Conservation (phyloP, 2,113 vertebrate species). For the Nanorana parkeri region DNA sequence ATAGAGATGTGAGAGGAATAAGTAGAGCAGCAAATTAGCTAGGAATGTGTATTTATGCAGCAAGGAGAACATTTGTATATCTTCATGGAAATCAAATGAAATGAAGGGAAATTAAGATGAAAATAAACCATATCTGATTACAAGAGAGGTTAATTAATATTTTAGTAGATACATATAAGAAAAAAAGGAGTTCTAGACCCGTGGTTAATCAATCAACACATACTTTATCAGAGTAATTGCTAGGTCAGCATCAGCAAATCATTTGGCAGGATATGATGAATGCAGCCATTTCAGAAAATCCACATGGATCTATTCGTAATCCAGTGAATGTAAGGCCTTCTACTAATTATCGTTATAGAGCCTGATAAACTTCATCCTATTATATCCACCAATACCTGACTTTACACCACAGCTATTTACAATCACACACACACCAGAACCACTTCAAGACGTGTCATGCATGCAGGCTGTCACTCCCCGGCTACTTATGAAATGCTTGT, state of each 20-base stretch:
- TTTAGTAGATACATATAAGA: constrained; percentile 30
- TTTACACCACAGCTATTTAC: too few species aligned
- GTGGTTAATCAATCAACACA: constrained; percentile 41
- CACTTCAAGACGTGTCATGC: too few species aligned
- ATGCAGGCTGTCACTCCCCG: too few species aligned
- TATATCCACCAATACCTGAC: too few species aligned
- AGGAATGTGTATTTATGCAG: neutral
- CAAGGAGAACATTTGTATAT: constrained; percentile 27
- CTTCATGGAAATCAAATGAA: constrained; percentile 27
- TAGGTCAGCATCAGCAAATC: constrained; percentile 1
- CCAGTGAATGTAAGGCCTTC: neutral
- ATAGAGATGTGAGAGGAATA: neutral
- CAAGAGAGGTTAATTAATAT: constrained; percentile 45
- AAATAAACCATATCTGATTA: constrained; percentile 37
- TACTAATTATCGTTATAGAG: constrained; percentile 17
- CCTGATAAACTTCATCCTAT: neutral
- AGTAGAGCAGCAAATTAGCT: constrained; percentile 12
- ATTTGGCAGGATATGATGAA: constrained; percentile 32
- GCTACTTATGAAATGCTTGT: too few species aligned
- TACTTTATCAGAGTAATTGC: constrained; percentile 29
- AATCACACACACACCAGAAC: too few species aligned
- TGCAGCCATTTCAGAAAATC: constrained; percentile 14
- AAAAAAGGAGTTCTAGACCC: constrained; percentile 35
- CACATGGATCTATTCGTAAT: neutral
- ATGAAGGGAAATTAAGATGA: constrained; percentile 16